These are phyloP conservation scores for Scytalopus superciliaris DNA, from an alignment of 2,113 vertebrate genomes.

Conservation along the genomic window DNA sequence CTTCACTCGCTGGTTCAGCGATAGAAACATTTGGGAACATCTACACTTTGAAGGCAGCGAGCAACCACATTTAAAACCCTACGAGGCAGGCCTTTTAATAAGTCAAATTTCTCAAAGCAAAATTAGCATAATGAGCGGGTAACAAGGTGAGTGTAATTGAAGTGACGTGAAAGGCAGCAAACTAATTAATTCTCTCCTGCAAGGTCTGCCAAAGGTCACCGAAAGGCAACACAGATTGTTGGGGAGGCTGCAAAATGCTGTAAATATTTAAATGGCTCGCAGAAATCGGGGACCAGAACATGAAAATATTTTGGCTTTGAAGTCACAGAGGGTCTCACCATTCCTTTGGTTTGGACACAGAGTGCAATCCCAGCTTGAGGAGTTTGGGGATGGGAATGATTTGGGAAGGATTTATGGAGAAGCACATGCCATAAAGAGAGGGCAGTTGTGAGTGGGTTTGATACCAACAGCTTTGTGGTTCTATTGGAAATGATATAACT, in stretches of 20 bases:
- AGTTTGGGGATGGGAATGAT: not conserved
- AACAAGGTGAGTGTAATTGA: not conserved
- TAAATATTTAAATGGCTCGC: not conserved
- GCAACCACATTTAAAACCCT: not conserved
- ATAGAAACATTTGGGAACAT: not conserved
- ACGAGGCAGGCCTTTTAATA: not conserved
- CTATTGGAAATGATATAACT: not conserved
- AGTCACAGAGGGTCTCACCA: not conserved
- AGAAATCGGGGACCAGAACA: not conserved
- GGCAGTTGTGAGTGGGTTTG: not conserved
- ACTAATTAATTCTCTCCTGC: not conserved
- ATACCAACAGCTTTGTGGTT: not conserved
- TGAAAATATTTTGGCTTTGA: not conserved
- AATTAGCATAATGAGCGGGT: not conserved
- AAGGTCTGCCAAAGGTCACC: not conserved
- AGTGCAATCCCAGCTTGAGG: not conserved
- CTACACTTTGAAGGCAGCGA: not conserved
- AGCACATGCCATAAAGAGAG: not conserved
- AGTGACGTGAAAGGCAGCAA: not conserved
- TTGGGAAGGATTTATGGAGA: not conserved
- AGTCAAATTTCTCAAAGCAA: slow-evolving; percentile 11
- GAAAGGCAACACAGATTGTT: not conserved
- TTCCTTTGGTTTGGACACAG: not conserved
- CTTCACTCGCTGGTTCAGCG: not conserved
- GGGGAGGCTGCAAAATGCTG: not conserved